Evolutionary conservation across 2,888 invertebrate genomes (phyloP).

Genomic region (Agriopis leucophaearia): DNA sequence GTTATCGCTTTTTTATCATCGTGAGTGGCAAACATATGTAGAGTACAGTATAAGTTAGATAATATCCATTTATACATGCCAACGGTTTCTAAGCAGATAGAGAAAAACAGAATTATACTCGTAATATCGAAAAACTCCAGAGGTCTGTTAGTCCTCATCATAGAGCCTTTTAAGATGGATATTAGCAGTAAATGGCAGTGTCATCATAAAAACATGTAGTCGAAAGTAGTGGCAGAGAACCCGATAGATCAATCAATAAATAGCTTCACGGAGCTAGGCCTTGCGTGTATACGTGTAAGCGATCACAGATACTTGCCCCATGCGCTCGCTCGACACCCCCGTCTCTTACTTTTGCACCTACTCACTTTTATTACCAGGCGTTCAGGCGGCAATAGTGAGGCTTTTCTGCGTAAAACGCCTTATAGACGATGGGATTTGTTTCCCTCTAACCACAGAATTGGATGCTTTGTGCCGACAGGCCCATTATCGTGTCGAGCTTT

Average conservation of each 20-base stretch:
- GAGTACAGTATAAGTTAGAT: neutral
- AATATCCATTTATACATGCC: constrained; percentile 19
- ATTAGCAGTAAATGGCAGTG: constrained; percentile 47
- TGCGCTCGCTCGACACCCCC: constrained; percentile 76
- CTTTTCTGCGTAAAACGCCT: constrained; percentile 39
- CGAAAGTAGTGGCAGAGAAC: constrained; percentile 73
- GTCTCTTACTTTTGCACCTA: constrained; percentile 38
- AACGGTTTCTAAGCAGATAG: constrained; percentile 9
- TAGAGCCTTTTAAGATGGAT: constrained; percentile 32
- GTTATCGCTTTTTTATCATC: neutral
- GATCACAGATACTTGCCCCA: constrained; percentile 81
- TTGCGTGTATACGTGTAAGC: constrained; percentile 85
- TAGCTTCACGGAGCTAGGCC: constrained; percentile 84
- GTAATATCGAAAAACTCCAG: constrained; percentile 8
- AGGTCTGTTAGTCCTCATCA: constrained; percentile 32
- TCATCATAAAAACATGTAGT: constrained; percentile 80
- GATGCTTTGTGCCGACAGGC: constrained; percentile 26
- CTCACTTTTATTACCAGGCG: constrained; percentile 33
- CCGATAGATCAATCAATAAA: constrained; percentile 75
- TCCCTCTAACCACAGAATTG: constrained; percentile 22
- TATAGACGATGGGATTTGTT: constrained; percentile 39
- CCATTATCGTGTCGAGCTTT: constrained; percentile 30
- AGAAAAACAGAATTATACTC: constrained; percentile 2
- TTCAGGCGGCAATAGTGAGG: constrained; percentile 41
- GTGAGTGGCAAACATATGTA: too few relatives aligned